Conservation (phyloP, 2,113 vertebrate genomes). For the Trinectes maculatus region DNA sequence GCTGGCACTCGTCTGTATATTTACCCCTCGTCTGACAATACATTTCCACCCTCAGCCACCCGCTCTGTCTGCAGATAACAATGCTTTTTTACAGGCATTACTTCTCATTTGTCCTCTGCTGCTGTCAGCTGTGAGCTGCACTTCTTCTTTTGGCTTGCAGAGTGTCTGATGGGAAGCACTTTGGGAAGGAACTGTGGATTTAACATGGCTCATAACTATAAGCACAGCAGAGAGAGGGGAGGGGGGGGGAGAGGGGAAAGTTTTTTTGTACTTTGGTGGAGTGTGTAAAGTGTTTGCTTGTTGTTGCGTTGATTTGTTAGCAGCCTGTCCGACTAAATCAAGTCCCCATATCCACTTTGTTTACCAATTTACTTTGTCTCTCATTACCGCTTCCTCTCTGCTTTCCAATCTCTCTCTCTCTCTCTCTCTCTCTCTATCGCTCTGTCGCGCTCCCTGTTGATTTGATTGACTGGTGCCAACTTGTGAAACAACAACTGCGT, state of each 20-base stretch:
- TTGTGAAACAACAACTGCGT: constrained; percentile 63
- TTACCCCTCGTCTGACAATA: constrained; percentile 32
- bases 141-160: constrained; percentile 8
- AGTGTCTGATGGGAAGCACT: constrained; percentile 30
- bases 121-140: constrained; percentile 4
- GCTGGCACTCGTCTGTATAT: constrained; percentile 54
- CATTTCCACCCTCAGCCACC: constrained; percentile 16
- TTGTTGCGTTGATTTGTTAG: constrained; percentile 76
- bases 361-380: constrained; percentile 66
- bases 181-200: constrained; percentile 38
- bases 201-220: constrained; percentile 50
- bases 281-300: constrained; percentile 62
- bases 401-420: constrained; percentile 39
- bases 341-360: constrained; percentile 66
- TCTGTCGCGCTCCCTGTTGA: constrained; percentile 19
- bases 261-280: constrained; percentile 48
- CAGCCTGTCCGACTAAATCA: constrained; percentile 59
- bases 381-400: constrained; percentile 43
- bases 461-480: constrained; percentile 69
- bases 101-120: constrained; percentile 20
- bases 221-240: constrained; percentile 18
- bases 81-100: constrained; percentile 33
- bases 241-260: constrained; percentile 23
- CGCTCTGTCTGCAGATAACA: constrained; percentile 15
- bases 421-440: constrained; percentile 17